Percentiles rank a stretch among this genome's conserved stretches.
phyloP scores from a whole-genome alignment of 2,797 vertebrate genomes.

The Sphenopsis melanotis region DNA sequence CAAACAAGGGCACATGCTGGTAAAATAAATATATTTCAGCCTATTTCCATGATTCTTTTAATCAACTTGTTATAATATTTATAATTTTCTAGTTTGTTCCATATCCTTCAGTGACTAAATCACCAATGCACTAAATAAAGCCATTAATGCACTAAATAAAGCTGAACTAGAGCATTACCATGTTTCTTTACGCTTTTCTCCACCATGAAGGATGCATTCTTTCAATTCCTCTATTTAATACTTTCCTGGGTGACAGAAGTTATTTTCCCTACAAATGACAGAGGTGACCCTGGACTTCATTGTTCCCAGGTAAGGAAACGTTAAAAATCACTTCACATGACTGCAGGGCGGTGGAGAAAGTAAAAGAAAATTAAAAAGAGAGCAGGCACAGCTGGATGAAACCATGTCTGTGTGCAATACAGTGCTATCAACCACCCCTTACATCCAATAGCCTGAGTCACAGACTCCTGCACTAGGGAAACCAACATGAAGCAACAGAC shows the following conservation, averaged over 20 bases:
- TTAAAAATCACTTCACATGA: not conserved
- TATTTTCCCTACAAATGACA: not conserved
- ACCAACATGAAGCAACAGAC: not conserved
- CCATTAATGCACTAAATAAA: not conserved
- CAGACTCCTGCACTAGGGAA: not conserved
- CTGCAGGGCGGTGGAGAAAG: not conserved
- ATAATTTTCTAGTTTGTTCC: not conserved
- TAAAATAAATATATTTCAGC: not conserved
- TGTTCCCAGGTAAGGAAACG: not conserved
- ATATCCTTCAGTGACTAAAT: not conserved
- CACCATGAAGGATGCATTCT: not conserved
- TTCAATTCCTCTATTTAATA: not conserved
- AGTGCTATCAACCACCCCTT: not conserved
- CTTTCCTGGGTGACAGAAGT: not conserved
- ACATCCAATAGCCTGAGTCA: not conserved
- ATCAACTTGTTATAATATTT: not conserved
- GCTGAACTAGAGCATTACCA: not conserved
- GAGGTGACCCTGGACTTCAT: not conserved
- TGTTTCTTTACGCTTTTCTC: not conserved
- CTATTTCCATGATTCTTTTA: not conserved
- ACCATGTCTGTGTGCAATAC: not conserved
- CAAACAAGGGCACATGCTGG: not conserved
- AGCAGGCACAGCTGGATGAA: not conserved
- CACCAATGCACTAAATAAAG: not conserved
- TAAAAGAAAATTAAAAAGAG: not conserved